A percentile compares a stretch with the other conserved stretches of the same genome.
These are phyloP conservation scores for Oligia strigilis DNA, from an alignment of 2,888 invertebrate species.

Conservation along the genomic window DNA sequence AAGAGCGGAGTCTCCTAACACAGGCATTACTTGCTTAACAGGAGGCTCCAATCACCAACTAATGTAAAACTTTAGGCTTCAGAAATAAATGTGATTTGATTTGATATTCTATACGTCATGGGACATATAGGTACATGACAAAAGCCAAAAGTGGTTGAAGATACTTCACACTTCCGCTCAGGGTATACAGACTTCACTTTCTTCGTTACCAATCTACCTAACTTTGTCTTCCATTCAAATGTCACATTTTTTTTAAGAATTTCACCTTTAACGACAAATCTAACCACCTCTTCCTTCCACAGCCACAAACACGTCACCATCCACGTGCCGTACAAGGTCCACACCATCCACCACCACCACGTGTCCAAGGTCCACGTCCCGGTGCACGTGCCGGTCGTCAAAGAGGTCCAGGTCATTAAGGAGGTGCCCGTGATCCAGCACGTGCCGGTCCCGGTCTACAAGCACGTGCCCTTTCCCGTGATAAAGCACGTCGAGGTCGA, in stretches of 20 bases:
- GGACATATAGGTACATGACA: no score
- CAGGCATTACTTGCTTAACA: no score
- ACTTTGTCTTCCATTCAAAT: no score
- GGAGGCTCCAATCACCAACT: no score
- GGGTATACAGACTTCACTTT: not conserved
- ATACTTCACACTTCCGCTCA: not conserved
- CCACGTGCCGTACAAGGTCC: constrained; percentile 88
- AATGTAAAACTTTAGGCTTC: no score
- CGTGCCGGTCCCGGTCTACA: constrained; percentile 82
- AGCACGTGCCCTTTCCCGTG: constrained; percentile 83
- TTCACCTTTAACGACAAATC: not conserved
- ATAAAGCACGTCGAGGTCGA: constrained; percentile 85
- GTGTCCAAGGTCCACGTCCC: constrained; percentile 85
- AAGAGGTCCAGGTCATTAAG: constrained; percentile 86
- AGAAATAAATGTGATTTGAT: no score
- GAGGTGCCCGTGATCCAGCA: constrained; percentile 86
- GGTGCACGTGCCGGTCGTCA: constrained; percentile 85
- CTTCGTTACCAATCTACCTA: not conserved
- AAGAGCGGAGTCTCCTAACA: no score
- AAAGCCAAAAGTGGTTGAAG: not conserved
- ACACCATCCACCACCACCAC: constrained; percentile 88
- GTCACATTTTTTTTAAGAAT: not conserved
- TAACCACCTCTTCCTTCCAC: constrained; percentile 56
- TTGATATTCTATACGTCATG: no score
- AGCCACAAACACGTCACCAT: constrained; percentile 86